A percentile compares a stretch with the other conserved stretches of the same genome.
These are phyloP conservation scores for Drosophila paranaensis DNA, from an alignment of 2,888 invertebrate species.

Conservation along the genomic window DNA sequence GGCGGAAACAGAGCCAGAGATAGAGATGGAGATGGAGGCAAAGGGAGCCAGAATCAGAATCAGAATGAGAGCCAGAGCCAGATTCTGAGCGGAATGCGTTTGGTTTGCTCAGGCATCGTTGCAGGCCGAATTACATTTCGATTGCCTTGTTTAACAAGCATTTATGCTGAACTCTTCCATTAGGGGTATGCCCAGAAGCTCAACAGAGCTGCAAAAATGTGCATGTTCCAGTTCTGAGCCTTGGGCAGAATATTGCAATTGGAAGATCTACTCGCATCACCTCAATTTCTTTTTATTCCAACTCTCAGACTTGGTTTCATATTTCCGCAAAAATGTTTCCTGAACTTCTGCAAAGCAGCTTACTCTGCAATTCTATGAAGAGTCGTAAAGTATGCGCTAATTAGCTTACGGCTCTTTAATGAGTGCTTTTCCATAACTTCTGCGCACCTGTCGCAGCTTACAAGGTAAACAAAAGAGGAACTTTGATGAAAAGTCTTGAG, in stretches of 20 bases:
- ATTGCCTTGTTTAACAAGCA: slow-evolving; percentile 32
- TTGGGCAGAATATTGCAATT: background rate
- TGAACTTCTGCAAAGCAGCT: background rate
- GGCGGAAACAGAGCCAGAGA: background rate
- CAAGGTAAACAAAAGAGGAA: background rate
- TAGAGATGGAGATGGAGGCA: no score
- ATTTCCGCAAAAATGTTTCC: background rate
- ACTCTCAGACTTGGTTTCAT: background rate
- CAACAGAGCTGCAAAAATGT: background rate
- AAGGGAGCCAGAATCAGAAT: no score
- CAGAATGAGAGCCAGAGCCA: background rate
- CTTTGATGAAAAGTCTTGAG: background rate
- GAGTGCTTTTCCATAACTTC: background rate
- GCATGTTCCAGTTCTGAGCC: no score
- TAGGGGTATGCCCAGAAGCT: background rate
- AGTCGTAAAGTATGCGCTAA: background rate
- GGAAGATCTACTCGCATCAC: background rate
- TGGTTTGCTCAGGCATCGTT: background rate
- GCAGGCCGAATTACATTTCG: slow-evolving; percentile 27
- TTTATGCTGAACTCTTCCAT: slow-evolving; percentile 5
- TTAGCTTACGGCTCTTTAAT: background rate
- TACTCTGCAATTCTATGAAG: background rate
- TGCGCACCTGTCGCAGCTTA: background rate
- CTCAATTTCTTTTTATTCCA: background rate
- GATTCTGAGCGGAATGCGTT: background rate